Evolutionary conservation across 2,113 vertebrate species (phyloP).

Genomic region (Sinocyclocheilus rhinocerous): DNA sequence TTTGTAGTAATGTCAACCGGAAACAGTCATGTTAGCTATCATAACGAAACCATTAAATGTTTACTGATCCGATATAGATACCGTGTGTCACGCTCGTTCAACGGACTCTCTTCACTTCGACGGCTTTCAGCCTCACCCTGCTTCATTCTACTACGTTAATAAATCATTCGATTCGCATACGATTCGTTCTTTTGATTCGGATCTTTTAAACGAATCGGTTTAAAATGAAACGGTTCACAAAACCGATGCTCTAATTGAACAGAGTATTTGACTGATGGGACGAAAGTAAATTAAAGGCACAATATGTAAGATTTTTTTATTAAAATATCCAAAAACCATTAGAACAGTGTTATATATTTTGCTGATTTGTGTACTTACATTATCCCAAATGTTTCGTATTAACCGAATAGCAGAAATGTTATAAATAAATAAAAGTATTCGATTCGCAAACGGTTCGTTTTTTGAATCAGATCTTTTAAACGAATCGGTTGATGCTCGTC

Average conservation of each 20-base stretch:
- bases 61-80: neutral
- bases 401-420: neutral
- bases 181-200: neutral
- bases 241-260: neutral
- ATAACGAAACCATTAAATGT: neutral
- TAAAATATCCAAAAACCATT: too few species aligned
- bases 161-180: neutral
- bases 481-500: too few species aligned
- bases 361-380: too few species aligned
- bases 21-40: neutral
- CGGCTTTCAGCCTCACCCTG: too few species aligned
- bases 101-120: too few species aligned
- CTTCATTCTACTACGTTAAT: too few species aligned
- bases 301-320: too few species aligned
- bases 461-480: too few species aligned
- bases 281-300: neutral
- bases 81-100: too few species aligned
- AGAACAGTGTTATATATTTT: too few species aligned
- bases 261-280: neutral
- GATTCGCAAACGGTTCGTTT: too few species aligned
- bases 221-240: neutral
- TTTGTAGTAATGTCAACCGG: neutral
- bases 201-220: constrained; percentile 14
- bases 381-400: neutral
- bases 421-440: neutral